Percentiles rank a stretch among this genome's conserved stretches.
Evolutionary conservation across 2,113 vertebrate genomes (phyloP).

Genomic region (Gymnobelideus leadbeateri): DNA sequence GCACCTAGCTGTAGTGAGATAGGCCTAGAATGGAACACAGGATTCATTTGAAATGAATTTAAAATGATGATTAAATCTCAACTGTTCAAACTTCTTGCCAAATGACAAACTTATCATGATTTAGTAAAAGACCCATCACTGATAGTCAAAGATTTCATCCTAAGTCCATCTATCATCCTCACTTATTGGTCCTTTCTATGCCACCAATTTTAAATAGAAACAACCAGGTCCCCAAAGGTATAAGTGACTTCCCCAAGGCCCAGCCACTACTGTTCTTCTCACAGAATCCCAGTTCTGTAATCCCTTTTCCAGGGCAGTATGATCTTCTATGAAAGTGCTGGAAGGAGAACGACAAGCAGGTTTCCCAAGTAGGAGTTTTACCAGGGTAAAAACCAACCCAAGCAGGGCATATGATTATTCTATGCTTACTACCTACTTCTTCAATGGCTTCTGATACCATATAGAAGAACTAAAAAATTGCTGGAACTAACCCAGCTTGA

Average conservation of each 20-base stretch:
- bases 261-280: conserved; percentile 3
- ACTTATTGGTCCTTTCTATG: conserved; percentile 8
- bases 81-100: conserved; percentile 28
- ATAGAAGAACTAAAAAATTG: not conserved
- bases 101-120: conserved; percentile 18
- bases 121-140: not conserved
- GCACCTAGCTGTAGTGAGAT: not conserved
- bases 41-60: not conserved
- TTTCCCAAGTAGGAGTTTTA: conserved; percentile 23
- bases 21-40: not conserved
- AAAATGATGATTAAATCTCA: conserved; percentile 23
- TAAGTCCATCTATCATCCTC: not conserved
- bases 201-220: conserved; percentile 16
- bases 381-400: not conserved
- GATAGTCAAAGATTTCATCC: conserved; percentile 17
- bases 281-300: conserved; percentile 3
- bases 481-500: not conserved
- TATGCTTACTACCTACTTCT: conserved; percentile 12
- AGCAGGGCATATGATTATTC: not conserved
- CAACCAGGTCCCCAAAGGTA: not conserved
- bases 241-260: not conserved
- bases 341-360: conserved; percentile 31
- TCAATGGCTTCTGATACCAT: not conserved
- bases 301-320: not conserved
- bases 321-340: not conserved